A percentile compares a stretch with the other conserved stretches of the same genome.
These are phyloP conservation scores for Metopia argyrocephala DNA, from an alignment of 2,888 invertebrate genomes.

Conservation along the genomic window DNA sequence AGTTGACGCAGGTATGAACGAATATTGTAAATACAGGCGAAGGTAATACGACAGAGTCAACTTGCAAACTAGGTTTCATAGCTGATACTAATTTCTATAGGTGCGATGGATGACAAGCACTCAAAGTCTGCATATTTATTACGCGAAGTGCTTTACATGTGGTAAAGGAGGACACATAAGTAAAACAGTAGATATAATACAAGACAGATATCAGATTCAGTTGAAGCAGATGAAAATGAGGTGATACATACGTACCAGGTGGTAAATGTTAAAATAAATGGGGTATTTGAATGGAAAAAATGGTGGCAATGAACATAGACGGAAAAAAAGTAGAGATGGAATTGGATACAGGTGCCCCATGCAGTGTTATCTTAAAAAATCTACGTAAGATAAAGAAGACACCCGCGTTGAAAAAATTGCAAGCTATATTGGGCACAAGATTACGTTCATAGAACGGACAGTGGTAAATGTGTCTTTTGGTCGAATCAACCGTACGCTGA, in stretches of 20 bases:
- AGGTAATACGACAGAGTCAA: background rate
- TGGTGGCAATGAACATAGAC: background rate
- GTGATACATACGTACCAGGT: background rate
- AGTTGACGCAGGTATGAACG: background rate
- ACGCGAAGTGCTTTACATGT: slow-evolving; percentile 4
- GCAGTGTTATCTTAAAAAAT: background rate
- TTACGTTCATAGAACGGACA: background rate
- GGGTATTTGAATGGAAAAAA: slow-evolving; percentile 1
- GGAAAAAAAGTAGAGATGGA: slow-evolving; percentile 11
- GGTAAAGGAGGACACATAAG: slow-evolving; percentile 6
- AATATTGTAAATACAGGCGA: background rate
- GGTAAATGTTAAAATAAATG: background rate
- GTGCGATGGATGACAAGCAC: background rate
- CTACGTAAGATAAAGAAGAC: background rate
- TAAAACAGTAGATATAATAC: background rate
- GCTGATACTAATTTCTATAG: background rate
- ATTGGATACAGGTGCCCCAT: slow-evolving; percentile 16
- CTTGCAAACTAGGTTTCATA: slow-evolving; percentile 1
- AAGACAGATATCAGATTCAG: background rate
- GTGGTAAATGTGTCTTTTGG: slow-evolving; percentile 8
- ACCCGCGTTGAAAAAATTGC: background rate
- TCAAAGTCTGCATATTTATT: background rate
- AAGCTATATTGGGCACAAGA: slow-evolving; percentile 6
- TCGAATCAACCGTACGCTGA: background rate
- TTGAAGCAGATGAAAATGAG: background rate